Conservation (phyloP, 37 sponge, comb jelly and placozoan genomes). For the Hexactinellida sp. region DNA sequence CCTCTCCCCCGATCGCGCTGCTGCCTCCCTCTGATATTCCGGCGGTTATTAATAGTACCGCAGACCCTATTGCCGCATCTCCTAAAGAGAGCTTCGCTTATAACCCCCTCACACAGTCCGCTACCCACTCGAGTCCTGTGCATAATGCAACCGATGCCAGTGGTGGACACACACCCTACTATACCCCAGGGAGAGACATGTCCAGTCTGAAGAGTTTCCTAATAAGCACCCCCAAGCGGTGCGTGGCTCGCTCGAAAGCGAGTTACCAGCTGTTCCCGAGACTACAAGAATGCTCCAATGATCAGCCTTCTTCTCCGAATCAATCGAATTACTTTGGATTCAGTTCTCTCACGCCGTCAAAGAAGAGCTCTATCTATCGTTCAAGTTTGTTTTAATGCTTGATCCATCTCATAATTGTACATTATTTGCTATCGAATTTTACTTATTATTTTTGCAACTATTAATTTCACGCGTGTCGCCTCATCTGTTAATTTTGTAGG, state of each 20-base stretch:
- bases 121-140: not conserved
- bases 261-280: not conserved
- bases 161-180: no score
- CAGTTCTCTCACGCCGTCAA: not conserved
- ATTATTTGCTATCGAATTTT: no score
- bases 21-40: not conserved
- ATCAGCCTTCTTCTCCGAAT: not conserved
- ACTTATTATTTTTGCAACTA: no score
- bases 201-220: not conserved
- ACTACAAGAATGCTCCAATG: not conserved
- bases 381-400: conserved; percentile 11
- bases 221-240: not conserved
- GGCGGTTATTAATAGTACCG: no score
- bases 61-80: not conserved
- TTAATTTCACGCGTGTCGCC: no score
- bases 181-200: not conserved
- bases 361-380: not conserved
- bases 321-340: not conserved
- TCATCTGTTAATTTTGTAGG: no score
- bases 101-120: not conserved
- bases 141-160: not conserved
- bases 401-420: no score
- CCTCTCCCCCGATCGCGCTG: not conserved
- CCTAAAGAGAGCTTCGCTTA: not conserved
- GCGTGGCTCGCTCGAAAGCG: not conserved